A percentile compares a stretch with the other conserved stretches of the same genome.
These are phyloP conservation scores for Mycalesis mineus DNA, from an alignment of 2,888 invertebrate genomes.

Conservation along the genomic window DNA sequence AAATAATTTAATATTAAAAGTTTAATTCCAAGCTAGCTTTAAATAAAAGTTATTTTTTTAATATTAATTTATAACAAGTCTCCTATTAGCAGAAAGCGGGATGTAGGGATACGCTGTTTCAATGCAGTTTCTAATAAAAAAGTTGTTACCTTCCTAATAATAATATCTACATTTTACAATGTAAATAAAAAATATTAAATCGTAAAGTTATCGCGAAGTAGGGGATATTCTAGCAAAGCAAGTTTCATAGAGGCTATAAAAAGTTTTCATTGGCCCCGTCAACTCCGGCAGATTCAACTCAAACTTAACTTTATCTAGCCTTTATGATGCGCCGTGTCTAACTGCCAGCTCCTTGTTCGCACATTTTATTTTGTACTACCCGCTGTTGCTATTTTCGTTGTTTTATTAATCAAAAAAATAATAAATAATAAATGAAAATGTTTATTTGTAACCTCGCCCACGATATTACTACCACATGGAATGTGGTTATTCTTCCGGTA, in stretches of 20 bases:
- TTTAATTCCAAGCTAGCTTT: no score
- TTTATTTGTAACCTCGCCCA: no score
- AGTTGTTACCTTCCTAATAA: not conserved
- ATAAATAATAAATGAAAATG: no score
- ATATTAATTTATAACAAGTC: no score
- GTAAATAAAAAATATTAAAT: not conserved
- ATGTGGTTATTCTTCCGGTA: no score
- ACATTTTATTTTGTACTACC: conserved; percentile 23
- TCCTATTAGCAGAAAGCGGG: no score
- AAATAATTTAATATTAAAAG: no score
- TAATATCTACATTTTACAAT: not conserved
- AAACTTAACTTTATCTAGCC: conserved; percentile 58
- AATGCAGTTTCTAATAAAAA: not conserved
- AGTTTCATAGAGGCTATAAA: conserved; percentile 63
- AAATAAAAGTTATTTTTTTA: no score
- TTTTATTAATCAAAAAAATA: no score
- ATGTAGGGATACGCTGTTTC: no score
- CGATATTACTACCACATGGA: no score
- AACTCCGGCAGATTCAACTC: conserved; percentile 43
- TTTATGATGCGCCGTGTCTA: conserved; percentile 46
- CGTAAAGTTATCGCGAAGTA: conserved; percentile 33
- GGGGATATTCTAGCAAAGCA: conserved; percentile 38
- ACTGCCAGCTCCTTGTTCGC: conserved; percentile 21
- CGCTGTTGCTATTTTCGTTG: conserved; percentile 6
- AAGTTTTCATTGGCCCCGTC: conserved; percentile 65